phyloP scores from a whole-genome alignment of 1,140 invertebrate genomes.

The Bombus superbus region DNA sequence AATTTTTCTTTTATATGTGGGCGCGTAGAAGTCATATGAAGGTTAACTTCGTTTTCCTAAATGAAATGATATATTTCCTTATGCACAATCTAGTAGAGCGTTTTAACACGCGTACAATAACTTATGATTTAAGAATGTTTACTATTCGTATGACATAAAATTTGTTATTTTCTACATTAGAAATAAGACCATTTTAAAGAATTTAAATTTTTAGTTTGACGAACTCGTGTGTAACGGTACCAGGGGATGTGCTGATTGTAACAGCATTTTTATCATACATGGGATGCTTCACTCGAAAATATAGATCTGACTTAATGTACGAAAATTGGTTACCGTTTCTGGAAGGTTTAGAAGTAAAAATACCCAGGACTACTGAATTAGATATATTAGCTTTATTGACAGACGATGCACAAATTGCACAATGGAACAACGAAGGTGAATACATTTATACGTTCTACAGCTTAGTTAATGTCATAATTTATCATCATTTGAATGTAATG shows the following conservation, averaged over 20 bases:
- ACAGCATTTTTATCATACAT: constrained; percentile 98
- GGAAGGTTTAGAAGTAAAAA: constrained; percentile 85
- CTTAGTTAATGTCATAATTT: no score
- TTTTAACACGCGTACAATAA: no score
- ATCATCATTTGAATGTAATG: no score
- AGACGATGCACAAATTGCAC: constrained; percentile 95
- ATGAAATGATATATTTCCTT: no score
- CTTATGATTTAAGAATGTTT: neutral
- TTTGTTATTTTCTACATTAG: neutral
- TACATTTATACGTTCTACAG: neutral
- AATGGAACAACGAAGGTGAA: constrained; percentile 95
- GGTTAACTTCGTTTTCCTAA: no score
- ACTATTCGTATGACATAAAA: neutral
- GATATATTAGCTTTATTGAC: constrained; percentile 93
- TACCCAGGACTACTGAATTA: constrained; percentile 90
- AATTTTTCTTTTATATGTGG: no score
- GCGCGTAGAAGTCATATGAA: no score
- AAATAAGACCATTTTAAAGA: neutral
- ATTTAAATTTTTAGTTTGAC: constrained; percentile 78
- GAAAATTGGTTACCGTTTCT: constrained; percentile 91
- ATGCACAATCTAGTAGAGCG: no score
- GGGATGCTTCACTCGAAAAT: constrained; percentile 95
- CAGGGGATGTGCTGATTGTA: constrained; percentile 94
- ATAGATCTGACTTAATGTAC: constrained; percentile 91
- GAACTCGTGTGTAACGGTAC: constrained; percentile 88